Base-by-base conservation (phyloP, 2,113 vertebrate genomes). In the Scomber japonicus region DNA sequence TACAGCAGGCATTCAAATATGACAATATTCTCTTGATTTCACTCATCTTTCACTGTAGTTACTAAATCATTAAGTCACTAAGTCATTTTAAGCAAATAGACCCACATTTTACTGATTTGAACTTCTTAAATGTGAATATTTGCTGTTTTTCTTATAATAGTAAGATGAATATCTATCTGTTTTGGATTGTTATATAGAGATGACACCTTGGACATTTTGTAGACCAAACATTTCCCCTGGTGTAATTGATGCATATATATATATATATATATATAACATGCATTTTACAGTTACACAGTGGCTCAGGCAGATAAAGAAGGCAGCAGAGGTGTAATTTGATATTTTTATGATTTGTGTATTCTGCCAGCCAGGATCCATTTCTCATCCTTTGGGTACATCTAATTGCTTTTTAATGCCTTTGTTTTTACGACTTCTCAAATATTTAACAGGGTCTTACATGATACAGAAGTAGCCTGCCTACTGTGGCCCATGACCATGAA, bases 321-420 rank as follows among this genome's bases (percentile, higher is more conserved):
- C 11, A 71, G 31, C 9, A 24, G 31, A 50, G 14, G n/a, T 55
- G 46, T 70, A 27, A 55, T 78, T 31, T 55, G 21, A 24, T 61
- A n/a, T 54, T 79, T 78, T 27, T 61, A 46, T 30, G n/a, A 70
- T 51, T 11, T 55, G 8, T 16, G 4, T 59, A 21, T 78, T 67
- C 53, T 71, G 16, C 56, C 70, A 71, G 35, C 21, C 21, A 67
- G 56, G 59, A 24, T 55, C 21, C 21, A 5, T 66, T 81, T 59
- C 19, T 74, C 51, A 30, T 70, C 48, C 16, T 35, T 11, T 64
- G 40, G 27, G 53, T 60, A 53, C 30, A 45, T 10, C 10, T 90
- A 85, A 90, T 83, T 60, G 64, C 76, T 87, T 91, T 86, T 88
- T 84, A 88, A 83, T 89, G 86, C 81, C 65, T 77, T 54, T 73